phyloP scores from a whole-genome alignment of 2,888 invertebrate genomes.

The Keiferia lycopersicella region DNA sequence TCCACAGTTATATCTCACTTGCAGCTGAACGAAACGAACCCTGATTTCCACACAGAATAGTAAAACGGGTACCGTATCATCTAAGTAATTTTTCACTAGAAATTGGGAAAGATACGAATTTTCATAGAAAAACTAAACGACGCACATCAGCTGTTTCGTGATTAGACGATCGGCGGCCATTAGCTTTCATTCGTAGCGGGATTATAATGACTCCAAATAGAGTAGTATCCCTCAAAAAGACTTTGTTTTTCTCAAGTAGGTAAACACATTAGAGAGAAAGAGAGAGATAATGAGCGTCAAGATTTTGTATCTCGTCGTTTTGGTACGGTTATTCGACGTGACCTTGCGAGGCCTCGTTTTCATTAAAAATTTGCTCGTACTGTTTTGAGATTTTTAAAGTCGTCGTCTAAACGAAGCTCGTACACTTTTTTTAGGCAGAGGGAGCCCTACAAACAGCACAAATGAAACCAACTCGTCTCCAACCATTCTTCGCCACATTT shows the following conservation, averaged over 20 bases:
- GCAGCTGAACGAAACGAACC: slow-evolving; percentile 60
- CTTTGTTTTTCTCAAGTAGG: slow-evolving; percentile 20
- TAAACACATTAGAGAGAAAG: slow-evolving; percentile 36
- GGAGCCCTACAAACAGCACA: neutral
- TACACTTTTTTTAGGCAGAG: neutral
- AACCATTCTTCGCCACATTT: too few species aligned
- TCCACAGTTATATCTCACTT: slow-evolving; percentile 36
- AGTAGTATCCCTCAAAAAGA: slow-evolving; percentile 21
- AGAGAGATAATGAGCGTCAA: slow-evolving; percentile 39
- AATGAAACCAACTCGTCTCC: too few species aligned
- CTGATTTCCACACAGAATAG: slow-evolving; percentile 67
- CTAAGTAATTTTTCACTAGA: slow-evolving; percentile 53
- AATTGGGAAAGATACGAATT: slow-evolving; percentile 50
- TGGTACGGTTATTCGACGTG: slow-evolving; percentile 51
- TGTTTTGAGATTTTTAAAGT: neutral
- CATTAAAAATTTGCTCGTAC: neutral
- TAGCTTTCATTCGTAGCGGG: slow-evolving; percentile 61
- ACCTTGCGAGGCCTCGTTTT: slow-evolving; percentile 51
- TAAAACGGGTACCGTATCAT: slow-evolving; percentile 65
- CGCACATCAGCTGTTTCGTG: slow-evolving; percentile 79
- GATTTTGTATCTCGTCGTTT: slow-evolving; percentile 5
- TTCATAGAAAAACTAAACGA: slow-evolving; percentile 57
- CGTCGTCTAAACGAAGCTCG: slow-evolving; percentile 6
- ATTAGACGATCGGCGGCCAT: slow-evolving; percentile 71
- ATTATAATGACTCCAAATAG: slow-evolving; percentile 31